Evolutionary conservation across 2,888 invertebrate genomes (phyloP).

Genomic region (Arctia plantaginis): DNA sequence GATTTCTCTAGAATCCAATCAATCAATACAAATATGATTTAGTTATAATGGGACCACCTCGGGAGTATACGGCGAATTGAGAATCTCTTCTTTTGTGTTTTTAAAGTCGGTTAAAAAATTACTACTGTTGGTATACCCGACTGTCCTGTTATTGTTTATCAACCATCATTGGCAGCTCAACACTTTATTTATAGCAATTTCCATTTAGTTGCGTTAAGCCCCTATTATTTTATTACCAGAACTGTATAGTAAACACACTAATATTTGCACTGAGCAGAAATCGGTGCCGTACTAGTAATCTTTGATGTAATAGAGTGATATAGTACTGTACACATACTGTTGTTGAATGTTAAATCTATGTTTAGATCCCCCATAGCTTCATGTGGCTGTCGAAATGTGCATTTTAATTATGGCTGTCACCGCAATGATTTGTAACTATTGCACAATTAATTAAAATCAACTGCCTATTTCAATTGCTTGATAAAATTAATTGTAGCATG

Average conservation of each 20-base stretch:
- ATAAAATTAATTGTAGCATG: slow-evolving; percentile 51
- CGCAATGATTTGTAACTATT: slow-evolving; percentile 36
- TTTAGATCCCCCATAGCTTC: slow-evolving; percentile 2
- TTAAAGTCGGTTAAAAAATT: too few species aligned
- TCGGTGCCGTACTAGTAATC: not conserved
- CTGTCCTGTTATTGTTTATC: not conserved
- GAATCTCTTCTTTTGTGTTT: too few species aligned
- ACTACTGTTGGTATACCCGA: not conserved
- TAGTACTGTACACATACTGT: too few species aligned
- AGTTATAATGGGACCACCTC: too few species aligned
- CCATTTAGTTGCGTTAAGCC: not conserved
- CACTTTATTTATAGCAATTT: not conserved
- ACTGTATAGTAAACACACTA: not conserved
- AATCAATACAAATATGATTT: slow-evolving; percentile 65
- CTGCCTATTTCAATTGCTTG: slow-evolving; percentile 43
- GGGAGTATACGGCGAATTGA: too few species aligned
- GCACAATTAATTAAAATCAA: slow-evolving; percentile 47
- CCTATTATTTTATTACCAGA: not conserved
- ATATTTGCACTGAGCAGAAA: not conserved
- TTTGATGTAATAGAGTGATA: not conserved
- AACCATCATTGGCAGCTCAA: not conserved
- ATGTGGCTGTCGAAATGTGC: slow-evolving; percentile 7
- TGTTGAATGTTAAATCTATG: not conserved
- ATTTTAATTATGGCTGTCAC: not conserved
- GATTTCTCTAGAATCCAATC: too few species aligned